Evolutionary conservation across 2,888 invertebrate species (phyloP), one percentile per base, ranked within the genome.

Genomic region (Acronicta psi): DNA sequence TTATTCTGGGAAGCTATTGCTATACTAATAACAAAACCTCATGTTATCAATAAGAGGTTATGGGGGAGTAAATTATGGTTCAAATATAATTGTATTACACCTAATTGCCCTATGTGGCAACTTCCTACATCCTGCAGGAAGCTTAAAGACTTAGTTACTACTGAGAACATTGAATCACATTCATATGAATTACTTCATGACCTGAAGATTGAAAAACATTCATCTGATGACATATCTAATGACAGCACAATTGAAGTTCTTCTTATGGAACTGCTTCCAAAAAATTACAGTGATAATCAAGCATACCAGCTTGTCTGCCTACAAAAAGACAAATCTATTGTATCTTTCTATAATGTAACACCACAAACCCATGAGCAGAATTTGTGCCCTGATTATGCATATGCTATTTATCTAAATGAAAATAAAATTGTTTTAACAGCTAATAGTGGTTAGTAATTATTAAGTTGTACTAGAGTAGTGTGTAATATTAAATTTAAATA

Each of bases 11-110:
- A 94, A 60, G 93, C 96, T 1, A 85, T 96, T 50, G 83, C 90
- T 49, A 94, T 97, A 68, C 95, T 96, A 81, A 84, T 96, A 58
- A 92, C 89, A 54, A 96, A 96, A 84, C 96, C 97, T 49, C 96
- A 97, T 83, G 94, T 96, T 56, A 89, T 97, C 7, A 97, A 97
- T 86, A 96, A 96, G 76, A 95, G 96, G 83, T 89, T 97, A 80
- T 95, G 96, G 85, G 96, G 96, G 14, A 82, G 82, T 49, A 94
- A 89, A 78, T 66, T 84, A 56, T 81, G 89, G 76, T 75, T 73
- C 51, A 82, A 69, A 68, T 55, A 55, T 41, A 36, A 29, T 44
- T 83, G 74, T 55, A 34, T 31, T 31, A 75, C 63, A 51, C 57
- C 76, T 43, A 38, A 52, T n/a, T 16, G 13, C 37, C 13, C 58